Percentiles rank a stretch among this genome's conserved stretches.
Conservation (phyloP, 2,113 vertebrate species). For the Bungarus multicinctus region DNA sequence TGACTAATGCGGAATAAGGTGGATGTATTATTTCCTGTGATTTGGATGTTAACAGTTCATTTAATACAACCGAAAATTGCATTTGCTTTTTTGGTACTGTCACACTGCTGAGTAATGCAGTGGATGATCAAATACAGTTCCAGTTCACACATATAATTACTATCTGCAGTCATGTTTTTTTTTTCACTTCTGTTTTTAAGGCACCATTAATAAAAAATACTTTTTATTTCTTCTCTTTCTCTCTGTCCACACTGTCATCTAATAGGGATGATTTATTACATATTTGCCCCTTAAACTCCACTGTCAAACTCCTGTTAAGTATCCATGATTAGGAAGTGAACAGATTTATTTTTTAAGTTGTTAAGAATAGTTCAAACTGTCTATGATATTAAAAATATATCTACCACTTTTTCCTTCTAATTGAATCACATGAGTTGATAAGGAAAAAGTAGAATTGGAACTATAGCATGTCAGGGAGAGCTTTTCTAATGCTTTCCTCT, state of each 20-base stretch:
- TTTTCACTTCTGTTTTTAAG: background rate
- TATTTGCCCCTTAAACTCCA: background rate
- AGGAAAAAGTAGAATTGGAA: background rate
- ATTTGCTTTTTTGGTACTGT: background rate
- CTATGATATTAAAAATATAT: background rate
- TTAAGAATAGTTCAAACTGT: background rate
- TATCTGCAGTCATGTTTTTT: background rate
- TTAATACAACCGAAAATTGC: background rate
- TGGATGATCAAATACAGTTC: background rate
- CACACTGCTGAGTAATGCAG: background rate
- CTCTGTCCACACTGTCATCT: background rate
- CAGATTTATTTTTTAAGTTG: background rate
- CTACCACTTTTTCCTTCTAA: background rate
- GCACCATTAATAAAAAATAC: background rate
- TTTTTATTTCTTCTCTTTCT: background rate
- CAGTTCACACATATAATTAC: background rate
- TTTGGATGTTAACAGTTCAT: background rate
- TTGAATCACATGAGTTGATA: background rate
- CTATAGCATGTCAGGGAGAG: background rate
- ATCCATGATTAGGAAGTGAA: background rate
- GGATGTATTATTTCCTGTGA: background rate
- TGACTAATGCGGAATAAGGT: background rate
- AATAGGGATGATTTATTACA: background rate
- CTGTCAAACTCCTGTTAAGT: background rate
- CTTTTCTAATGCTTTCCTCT: background rate